These are phyloP conservation scores for Bicyclus anynana DNA, from an alignment of 1,140 invertebrate species.

Conservation along the genomic window DNA sequence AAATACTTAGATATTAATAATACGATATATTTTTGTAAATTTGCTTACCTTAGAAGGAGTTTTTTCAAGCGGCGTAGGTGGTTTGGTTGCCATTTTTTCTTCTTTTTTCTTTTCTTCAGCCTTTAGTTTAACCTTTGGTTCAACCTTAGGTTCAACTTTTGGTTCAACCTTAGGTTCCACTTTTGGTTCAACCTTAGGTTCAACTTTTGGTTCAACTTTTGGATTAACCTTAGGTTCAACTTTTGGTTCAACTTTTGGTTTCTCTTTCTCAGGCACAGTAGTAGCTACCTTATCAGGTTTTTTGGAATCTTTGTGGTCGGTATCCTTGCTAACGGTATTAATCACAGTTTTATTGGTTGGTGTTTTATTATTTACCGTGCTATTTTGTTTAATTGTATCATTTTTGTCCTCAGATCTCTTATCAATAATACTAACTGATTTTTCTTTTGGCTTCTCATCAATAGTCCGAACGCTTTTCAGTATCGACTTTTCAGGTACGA, in stretches of 20 bases:
- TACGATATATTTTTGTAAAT: too few species aligned
- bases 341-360: conserved; percentile 36
- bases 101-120: conserved; percentile 40
- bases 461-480: conserved; percentile 60
- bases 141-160: too few species aligned
- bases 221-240: too few species aligned
- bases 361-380: conserved; percentile 40
- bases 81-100: conserved; percentile 66
- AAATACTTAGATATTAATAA: too few species aligned
- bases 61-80: conserved; percentile 61
- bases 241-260: conserved; percentile 8
- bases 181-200: too few species aligned
- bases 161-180: conserved; percentile 39
- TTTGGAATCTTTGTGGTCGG: conserved; percentile 35
- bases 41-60: conserved; percentile 62
- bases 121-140: too few species aligned
- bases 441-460: conserved; percentile 63
- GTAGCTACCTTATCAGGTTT: conserved; percentile 34
- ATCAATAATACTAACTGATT: conserved; percentile 61
- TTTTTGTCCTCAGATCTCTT: conserved; percentile 52
- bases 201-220: too few species aligned
- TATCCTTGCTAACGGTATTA: conserved; percentile 7
- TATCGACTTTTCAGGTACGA: conserved; percentile 52
- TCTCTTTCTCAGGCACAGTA: conserved; percentile 22
- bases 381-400: conserved; percentile 44